Conservation (phyloP, 2,113 vertebrate genomes). For the Vireo altiloquus region DNA sequence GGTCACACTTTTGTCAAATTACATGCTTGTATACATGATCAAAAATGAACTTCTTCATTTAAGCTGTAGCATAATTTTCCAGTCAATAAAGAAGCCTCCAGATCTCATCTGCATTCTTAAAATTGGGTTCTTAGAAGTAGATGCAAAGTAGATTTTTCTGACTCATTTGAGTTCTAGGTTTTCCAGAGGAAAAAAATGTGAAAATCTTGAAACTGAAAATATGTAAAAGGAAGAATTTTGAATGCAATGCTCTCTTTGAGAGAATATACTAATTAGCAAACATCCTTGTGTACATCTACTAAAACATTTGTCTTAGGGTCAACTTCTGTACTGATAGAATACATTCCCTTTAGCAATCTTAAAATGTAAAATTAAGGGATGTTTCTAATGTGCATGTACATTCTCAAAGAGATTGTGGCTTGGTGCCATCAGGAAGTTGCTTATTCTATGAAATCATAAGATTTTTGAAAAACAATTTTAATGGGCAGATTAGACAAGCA, state of each 20-base stretch:
- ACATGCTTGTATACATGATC: not conserved
- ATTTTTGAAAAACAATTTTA: not conserved
- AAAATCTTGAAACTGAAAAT: not conserved
- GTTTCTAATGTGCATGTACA: not conserved
- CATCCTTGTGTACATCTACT: not conserved
- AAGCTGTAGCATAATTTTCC: not conserved
- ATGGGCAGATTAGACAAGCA: not conserved
- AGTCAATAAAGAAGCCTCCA: not conserved
- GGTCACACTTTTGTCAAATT: not conserved
- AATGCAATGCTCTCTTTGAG: not conserved
- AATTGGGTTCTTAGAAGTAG: not conserved
- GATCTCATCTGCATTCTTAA: not conserved
- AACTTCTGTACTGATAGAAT: not conserved
- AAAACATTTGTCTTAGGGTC: not conserved
- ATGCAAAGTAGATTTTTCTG: not conserved
- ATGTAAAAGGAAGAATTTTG: not conserved
- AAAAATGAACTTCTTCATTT: not conserved
- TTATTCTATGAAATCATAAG: not conserved
- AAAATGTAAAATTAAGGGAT: not conserved
- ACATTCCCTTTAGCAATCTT: not conserved
- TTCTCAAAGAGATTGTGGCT: not conserved
- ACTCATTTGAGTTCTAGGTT: not conserved
- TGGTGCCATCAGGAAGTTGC: not conserved
- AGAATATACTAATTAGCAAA: not conserved
- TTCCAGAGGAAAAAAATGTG: not conserved